These are phyloP conservation scores for Pipistrellus nathusii DNA, from an alignment of 2,797 vertebrate species.

Conservation along the genomic window DNA sequence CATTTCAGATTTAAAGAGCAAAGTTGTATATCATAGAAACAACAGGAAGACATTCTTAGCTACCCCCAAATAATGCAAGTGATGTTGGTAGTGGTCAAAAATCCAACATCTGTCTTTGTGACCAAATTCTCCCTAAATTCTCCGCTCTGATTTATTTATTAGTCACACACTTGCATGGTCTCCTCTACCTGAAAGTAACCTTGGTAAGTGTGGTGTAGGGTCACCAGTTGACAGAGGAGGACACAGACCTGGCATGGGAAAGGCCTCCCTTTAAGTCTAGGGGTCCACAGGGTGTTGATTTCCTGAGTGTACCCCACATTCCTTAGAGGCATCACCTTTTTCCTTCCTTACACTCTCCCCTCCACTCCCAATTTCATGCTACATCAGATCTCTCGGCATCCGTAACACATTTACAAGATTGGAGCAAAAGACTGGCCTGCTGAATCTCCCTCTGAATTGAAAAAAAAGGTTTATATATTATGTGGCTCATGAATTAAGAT, in stretches of 20 bases:
- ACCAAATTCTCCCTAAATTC: not conserved
- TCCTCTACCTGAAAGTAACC: not conserved
- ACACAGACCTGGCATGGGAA: not conserved
- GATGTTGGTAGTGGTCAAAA: not conserved
- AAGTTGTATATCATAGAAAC: slow-evolving; percentile 69
- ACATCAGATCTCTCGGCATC: slow-evolving; percentile 27
- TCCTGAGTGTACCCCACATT: not conserved
- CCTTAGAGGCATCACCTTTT: not conserved
- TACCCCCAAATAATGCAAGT: not conserved
- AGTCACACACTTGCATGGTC: not conserved
- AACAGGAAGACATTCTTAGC: not conserved
- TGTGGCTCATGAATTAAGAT: slow-evolving; percentile 65
- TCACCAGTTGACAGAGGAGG: not conserved
- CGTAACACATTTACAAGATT: slow-evolving; percentile 37
- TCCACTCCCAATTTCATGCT: not conserved
- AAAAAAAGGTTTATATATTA: slow-evolving; percentile 55
- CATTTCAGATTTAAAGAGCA: slow-evolving; percentile 77
- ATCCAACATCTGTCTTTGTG: slow-evolving; percentile 33
- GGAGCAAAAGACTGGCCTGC: slow-evolving; percentile 10
- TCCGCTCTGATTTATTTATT: not conserved
- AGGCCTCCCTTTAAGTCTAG: not conserved
- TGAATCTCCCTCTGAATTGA: slow-evolving; percentile 58
- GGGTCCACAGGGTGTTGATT: not conserved
- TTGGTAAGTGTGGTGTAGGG: not conserved
- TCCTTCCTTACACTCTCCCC: not conserved